Conservation (phyloP, 2,113 vertebrate genomes). For the Halcyon senegalensis region DNA sequence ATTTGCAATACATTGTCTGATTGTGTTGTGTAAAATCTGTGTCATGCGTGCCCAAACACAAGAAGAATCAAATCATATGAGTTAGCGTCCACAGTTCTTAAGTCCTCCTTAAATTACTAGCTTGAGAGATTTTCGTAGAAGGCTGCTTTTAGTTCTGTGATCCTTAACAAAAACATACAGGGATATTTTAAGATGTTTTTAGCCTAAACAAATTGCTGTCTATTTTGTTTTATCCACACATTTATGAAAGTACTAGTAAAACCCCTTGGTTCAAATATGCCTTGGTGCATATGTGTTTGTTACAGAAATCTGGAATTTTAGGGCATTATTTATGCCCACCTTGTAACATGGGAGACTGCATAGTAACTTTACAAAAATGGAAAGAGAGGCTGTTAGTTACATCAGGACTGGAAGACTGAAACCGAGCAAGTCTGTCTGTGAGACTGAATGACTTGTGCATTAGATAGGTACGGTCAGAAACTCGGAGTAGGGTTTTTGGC, state of each 20-base stretch:
- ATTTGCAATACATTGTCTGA: background rate
- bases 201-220: background rate
- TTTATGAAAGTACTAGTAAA: background rate
- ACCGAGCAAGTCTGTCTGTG: background rate
- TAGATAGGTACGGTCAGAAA: background rate
- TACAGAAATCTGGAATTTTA: background rate
- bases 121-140: background rate
- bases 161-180: background rate
- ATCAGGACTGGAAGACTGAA: background rate
- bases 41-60: background rate
- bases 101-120: background rate
- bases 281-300: background rate
- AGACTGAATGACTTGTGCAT: background rate
- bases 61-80: accelerated
- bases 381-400: background rate
- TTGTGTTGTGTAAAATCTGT: background rate
- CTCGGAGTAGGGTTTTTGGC: background rate
- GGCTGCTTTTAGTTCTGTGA: background rate
- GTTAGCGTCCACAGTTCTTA: background rate
- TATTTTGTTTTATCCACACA: background rate
- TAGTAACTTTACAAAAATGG: background rate
- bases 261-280: background rate
- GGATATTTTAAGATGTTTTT: background rate
- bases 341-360: accelerated
- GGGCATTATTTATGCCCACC: background rate